Conservation (phyloP, 2,888 invertebrate species). For the Eugnorisma glareosa region DNA sequence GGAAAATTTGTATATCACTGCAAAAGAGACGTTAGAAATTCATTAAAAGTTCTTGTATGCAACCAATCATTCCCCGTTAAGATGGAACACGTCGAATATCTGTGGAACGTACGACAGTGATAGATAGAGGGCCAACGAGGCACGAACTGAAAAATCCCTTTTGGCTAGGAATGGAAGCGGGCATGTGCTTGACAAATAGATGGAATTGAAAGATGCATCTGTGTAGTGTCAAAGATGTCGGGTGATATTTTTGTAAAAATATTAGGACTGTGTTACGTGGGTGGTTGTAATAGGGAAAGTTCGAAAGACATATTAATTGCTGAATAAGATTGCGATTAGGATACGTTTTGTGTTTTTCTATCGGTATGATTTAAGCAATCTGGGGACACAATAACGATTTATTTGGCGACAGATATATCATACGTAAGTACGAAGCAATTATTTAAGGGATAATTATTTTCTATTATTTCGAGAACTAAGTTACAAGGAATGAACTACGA, state of each 20-base stretch:
- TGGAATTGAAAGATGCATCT: conserved; percentile 48
- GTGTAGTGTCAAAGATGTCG: conserved; percentile 2
- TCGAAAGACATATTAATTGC: not conserved
- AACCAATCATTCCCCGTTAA: conserved; percentile 42
- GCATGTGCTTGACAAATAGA: conserved; percentile 42
- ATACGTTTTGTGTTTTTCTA: not conserved
- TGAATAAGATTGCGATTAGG: not conserved
- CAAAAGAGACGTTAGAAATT: conserved; percentile 29
- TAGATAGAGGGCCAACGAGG: conserved; percentile 64
- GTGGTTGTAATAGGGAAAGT: not conserved
- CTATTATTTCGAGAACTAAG: too few relatives aligned
- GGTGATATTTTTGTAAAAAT: conserved; percentile 22
- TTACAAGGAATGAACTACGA: too few relatives aligned
- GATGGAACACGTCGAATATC: conserved; percentile 54
- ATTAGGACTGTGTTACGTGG: not conserved
- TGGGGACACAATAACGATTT: too few relatives aligned
- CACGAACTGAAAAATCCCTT: conserved; percentile 67
- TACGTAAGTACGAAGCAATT: too few relatives aligned
- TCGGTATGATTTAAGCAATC: not conserved
- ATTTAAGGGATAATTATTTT: too few relatives aligned
- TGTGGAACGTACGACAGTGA: conserved; percentile 59
- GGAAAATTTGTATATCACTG: conserved; percentile 7
- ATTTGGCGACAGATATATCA: too few relatives aligned
- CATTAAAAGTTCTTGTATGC: conserved; percentile 46
- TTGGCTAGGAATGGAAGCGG: conserved; percentile 37